These are phyloP conservation scores for Sarotherodon lohbergeri DNA, from an alignment of 2,113 vertebrate genomes.

Conservation along the genomic window DNA sequence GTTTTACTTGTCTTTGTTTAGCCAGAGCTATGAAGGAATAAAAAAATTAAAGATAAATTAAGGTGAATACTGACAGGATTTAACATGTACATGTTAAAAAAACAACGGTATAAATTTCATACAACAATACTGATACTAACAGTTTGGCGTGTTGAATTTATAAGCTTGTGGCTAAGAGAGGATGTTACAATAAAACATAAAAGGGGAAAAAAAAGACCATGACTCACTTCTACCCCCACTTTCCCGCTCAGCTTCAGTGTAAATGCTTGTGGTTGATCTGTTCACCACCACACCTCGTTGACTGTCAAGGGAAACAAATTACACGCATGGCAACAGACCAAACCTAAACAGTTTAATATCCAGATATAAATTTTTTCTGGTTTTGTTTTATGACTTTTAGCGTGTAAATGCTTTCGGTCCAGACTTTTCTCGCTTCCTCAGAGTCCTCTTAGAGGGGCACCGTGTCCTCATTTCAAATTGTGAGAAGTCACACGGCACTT, in stretches of 20 bases:
- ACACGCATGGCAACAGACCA: neutral
- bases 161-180: neutral
- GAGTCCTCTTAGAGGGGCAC: neutral
- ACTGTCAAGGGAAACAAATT: neutral
- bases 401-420: neutral
- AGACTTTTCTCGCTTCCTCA: neutral
- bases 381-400: neutral
- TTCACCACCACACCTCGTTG: neutral
- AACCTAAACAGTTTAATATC: neutral
- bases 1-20: neutral
- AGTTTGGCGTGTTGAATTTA: neutral
- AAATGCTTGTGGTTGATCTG: neutral
- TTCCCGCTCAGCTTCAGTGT: neutral
- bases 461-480: neutral
- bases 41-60: neutral
- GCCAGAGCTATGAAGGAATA: neutral
- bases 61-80: neutral
- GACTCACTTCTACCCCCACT: neutral
- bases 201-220: neutral
- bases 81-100: rapidly evolving
- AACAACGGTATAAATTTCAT: neutral
- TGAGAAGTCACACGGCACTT: neutral
- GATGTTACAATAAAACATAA: neutral
- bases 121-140: neutral
- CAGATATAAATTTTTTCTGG: neutral